Base-by-base conservation (phyloP, 2,888 invertebrate species). In the Caenorhabditis macrosperma region DNA sequence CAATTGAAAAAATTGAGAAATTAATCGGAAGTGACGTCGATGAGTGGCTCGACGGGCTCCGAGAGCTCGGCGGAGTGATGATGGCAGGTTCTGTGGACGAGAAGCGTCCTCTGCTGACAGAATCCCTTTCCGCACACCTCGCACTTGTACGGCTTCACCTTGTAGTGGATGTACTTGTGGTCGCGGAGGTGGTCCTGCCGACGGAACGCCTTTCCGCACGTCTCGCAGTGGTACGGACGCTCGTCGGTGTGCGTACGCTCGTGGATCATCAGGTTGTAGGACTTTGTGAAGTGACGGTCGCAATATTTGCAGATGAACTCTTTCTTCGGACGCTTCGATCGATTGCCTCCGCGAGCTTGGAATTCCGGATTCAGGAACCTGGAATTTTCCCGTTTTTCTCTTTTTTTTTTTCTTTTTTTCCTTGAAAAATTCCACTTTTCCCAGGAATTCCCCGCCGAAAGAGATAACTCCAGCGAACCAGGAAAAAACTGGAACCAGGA, bases 261-360 rank as follows among this genome's bases (percentile, higher is more conserved):
- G 93, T 98, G 98, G 87, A 98, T 98, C 87, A 97, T 93, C 90
- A 98, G 93, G 92, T 98, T 98, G 92, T 96, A 98, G 24, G 95
- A 96, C 92, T 98, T 98, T 78, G 97, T 97, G 92, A 98, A 98
- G 91, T 97, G 96, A 15, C 98, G 76, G 17, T 74, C 41, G 54
- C 98, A 98, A 92, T 95, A 98, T 92, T 96, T 96, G 92, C 98
- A 98, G 90, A 98, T 97, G 92, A 97, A 98, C 92, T 97, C 96
- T 91, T 97, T 97, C 91, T 97, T 97, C 20, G 96, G 96, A 82
- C 96, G 93, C 2, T 88, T 52, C 0, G 24, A 28, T n/a, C 33
- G 22, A 5, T 26, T 17, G 15, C 10, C 28, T 10, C 26, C 12
- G 9, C 48, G 60, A 6, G 20, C n/a, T 24, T 28, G 52, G 52